phyloP scores from a whole-genome alignment of 2,888 invertebrate species.

The Carpatolechia fugitivella region DNA sequence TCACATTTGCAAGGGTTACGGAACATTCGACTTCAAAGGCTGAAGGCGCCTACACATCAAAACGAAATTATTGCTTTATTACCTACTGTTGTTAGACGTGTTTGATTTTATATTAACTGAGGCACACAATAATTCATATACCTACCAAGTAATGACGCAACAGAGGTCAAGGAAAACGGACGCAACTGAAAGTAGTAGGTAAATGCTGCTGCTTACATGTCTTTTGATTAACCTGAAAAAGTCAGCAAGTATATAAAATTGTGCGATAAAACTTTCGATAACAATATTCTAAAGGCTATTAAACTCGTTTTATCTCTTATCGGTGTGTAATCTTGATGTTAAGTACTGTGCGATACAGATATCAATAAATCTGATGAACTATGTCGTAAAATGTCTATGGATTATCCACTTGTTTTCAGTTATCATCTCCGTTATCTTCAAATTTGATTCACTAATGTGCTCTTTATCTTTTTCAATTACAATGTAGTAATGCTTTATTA shows the following conservation, averaged over 20 bases:
- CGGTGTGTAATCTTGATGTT: conserved; percentile 51
- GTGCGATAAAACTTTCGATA: conserved; percentile 25
- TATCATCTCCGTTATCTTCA: background rate
- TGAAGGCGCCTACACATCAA: conserved; percentile 59
- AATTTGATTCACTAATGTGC: conserved; percentile 46
- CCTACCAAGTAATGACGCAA: no score
- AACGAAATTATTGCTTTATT: conserved; percentile 53
- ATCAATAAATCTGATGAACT: conserved; percentile 63
- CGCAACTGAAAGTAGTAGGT: no score
- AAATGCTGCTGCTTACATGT: no score
- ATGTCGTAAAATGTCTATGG: background rate
- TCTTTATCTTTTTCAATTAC: conserved; percentile 41
- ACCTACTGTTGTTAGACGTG: conserved; percentile 31
- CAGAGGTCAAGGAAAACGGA: background rate
- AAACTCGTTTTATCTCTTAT: conserved; percentile 68
- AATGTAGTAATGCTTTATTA: background rate
- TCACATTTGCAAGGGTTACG: conserved; percentile 66
- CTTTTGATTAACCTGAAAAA: background rate
- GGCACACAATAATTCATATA: no score
- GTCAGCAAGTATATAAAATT: no score
- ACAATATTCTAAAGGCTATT: conserved; percentile 52
- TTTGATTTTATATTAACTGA: conserved; percentile 27
- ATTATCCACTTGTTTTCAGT: background rate
- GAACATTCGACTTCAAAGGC: conserved; percentile 55
- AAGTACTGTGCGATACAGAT: conserved; percentile 36